Conservation (phyloP, 2,888 invertebrate genomes). For the Disparrhopalites patrizii region DNA sequence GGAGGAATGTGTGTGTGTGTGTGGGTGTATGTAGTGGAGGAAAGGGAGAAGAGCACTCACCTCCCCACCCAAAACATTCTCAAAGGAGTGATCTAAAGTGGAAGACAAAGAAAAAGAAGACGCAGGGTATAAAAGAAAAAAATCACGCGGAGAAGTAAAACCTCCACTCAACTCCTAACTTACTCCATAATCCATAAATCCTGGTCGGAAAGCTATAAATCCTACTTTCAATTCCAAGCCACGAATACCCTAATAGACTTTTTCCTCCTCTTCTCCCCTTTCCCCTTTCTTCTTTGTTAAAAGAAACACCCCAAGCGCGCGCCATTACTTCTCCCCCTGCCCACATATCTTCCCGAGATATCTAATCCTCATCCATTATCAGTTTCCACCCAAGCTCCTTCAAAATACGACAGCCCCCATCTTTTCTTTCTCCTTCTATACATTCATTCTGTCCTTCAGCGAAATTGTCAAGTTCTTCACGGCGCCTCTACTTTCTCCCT, state of each 20-base stretch:
- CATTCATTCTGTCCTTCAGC: too few relatives aligned
- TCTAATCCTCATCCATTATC: slow-evolving; percentile 23
- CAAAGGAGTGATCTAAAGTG: background rate
- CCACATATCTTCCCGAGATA: background rate
- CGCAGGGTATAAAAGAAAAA: background rate
- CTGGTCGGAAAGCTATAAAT: slow-evolving; percentile 17
- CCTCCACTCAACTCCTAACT: slow-evolving; percentile 15
- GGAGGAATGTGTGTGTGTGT: too few relatives aligned
- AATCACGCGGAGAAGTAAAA: slow-evolving; percentile 1
- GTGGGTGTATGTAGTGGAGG: too few relatives aligned
- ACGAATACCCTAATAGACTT: too few relatives aligned
- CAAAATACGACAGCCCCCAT: background rate
- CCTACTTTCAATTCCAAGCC: slow-evolving; percentile 20
- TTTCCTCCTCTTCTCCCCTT: background rate
- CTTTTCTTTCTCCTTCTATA: background rate
- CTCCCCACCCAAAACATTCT: background rate
- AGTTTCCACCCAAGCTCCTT: slow-evolving; percentile 9
- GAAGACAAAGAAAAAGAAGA: background rate
- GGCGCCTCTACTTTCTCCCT: too few relatives aligned
- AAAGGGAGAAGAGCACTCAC: too few relatives aligned
- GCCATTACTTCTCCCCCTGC: background rate
- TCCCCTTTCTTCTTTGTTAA: background rate
- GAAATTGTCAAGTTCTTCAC: background rate
- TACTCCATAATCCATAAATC: slow-evolving; percentile 21
- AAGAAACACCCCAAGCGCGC: background rate